Evolutionary conservation across 2,888 invertebrate species (phyloP).

Genomic region (Dioctria rufipes): DNA sequence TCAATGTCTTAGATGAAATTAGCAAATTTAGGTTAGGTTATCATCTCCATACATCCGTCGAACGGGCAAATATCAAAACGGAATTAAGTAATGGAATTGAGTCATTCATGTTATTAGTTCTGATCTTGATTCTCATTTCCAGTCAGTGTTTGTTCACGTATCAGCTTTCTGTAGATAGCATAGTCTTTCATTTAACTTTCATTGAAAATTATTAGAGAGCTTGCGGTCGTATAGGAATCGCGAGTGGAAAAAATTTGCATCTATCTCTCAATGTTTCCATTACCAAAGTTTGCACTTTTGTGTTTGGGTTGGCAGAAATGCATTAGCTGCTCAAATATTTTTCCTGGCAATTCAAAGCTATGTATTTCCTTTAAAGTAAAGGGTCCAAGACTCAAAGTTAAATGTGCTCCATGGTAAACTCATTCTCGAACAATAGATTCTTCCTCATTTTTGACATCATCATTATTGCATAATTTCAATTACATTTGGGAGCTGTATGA

Average conservation of each 20-base stretch:
- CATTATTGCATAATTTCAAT: slow-evolving; percentile 48
- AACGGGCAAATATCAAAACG: slow-evolving; percentile 37
- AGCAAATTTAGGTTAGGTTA: slow-evolving; percentile 13
- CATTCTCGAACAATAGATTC: slow-evolving; percentile 27
- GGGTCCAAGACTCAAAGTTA: not conserved
- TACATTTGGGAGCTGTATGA: not conserved
- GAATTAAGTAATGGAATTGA: slow-evolving; percentile 49
- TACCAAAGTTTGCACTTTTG: slow-evolving; percentile 45
- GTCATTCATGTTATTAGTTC: slow-evolving; percentile 47
- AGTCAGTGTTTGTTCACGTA: slow-evolving; percentile 40
- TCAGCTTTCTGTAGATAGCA: slow-evolving; percentile 30
- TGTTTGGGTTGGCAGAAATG: slow-evolving; percentile 48
- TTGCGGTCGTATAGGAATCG: not conserved
- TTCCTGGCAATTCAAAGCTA: slow-evolving; percentile 29
- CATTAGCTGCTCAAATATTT: slow-evolving; percentile 49
- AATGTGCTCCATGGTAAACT: slow-evolving; percentile 1
- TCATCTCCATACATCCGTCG: slow-evolving; percentile 10
- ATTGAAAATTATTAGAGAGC: slow-evolving; percentile 24
- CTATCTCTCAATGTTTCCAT: slow-evolving; percentile 35
- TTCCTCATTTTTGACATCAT: slow-evolving; percentile 1
- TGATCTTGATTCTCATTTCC: slow-evolving; percentile 45
- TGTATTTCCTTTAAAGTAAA: slow-evolving; percentile 16
- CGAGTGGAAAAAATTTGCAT: slow-evolving; percentile 30
- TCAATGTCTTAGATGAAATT: slow-evolving; percentile 18
- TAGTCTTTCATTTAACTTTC: slow-evolving; percentile 24